Conservation (phyloP, 2,888 invertebrate genomes). For the Hemaris fuciformis region DNA sequence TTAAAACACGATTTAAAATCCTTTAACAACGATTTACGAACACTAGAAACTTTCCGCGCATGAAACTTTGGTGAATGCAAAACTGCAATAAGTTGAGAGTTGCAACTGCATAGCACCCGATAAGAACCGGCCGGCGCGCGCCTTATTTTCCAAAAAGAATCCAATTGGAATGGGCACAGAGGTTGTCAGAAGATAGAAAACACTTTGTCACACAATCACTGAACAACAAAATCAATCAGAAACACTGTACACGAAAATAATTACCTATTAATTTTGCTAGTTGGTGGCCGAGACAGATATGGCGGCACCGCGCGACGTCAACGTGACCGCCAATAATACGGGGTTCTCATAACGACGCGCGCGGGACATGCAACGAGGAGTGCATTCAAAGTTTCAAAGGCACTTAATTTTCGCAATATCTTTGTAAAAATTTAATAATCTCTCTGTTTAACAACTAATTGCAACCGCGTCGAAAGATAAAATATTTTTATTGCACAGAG, state of each 20-base stretch:
- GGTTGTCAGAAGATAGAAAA: conserved; percentile 51
- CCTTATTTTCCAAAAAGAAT: conserved; percentile 75
- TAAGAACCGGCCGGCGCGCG: conserved; percentile 82
- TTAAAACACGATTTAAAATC: conserved; percentile 63
- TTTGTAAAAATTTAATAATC: conserved; percentile 57
- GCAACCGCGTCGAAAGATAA: conserved; percentile 65
- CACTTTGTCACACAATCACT: conserved; percentile 72
- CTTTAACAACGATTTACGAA: conserved; percentile 52
- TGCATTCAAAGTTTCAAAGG: conserved; percentile 80
- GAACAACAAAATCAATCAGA: conserved; percentile 53
- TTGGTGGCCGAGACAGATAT: conserved; percentile 84
- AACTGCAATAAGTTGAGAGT: conserved; percentile 81
- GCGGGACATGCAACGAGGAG: conserved; percentile 86
- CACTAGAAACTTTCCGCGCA: conserved; percentile 77
- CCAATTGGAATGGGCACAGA: conserved; percentile 66
- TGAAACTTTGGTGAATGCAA: conserved; percentile 76
- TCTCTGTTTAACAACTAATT: conserved; percentile 68
- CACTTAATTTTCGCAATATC: conserved; percentile 51
- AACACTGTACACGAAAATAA: conserved; percentile 78
- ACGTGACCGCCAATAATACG: conserved; percentile 84
- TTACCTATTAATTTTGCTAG: conserved; percentile 83
- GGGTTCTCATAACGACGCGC: conserved; percentile 91
- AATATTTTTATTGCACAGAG: conserved; percentile 79
- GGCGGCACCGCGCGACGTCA: conserved; percentile 86
- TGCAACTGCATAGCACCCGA: conserved; percentile 82